Base-by-base conservation (phyloP, 2,797 vertebrate genomes). In the Micrastur ruficollis region DNA sequence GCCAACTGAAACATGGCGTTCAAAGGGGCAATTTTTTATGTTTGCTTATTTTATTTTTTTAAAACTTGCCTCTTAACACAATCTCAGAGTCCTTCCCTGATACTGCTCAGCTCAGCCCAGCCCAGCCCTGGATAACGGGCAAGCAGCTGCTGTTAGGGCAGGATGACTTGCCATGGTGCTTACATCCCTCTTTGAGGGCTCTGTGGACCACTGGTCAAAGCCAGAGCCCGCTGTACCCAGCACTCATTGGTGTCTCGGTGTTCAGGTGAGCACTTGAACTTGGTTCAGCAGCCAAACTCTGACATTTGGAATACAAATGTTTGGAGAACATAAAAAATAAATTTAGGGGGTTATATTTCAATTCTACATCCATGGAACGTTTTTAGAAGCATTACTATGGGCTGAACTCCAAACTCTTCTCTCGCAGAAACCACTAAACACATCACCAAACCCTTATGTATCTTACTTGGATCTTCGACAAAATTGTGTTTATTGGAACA, bases 191-290 rank as follows among this genome's bases (percentile, higher is more conserved):
- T 38, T 38, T 3, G 42, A 52, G 58, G 50, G 70, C 44, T 52
- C 17, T 2, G 2, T 11, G n/a, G 38, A 12, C 26, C 34, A 9
- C 11, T 1, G 14, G 9, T n/a, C 21, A 27, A 47, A 53, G 44
- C 20, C 40, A 32, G 34, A 49, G 21, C 17, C 44, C 7, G 15
- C 29, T 1, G 5, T 9, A 20, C 17, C 44, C 26, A 8, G 21
- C 25, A 7, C 25, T 26, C 7, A 0, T 1, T 29, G 17, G 17
- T 34, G 5, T 29, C 46, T 40, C 0, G 1, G 18, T 16, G 52
- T 25, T 52, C 21, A 12, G 8, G 32, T 50, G 34, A 53, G 23
- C 7, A 1, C 52, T 59, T 11, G 2, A 8, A 22, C 46, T 29
- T 2, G 0, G 17, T 25, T 34, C 36, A 9, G 44, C 3, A 14